phyloP scores from a whole-genome alignment of 2,113 vertebrate species.

The Callipepla squamata region DNA sequence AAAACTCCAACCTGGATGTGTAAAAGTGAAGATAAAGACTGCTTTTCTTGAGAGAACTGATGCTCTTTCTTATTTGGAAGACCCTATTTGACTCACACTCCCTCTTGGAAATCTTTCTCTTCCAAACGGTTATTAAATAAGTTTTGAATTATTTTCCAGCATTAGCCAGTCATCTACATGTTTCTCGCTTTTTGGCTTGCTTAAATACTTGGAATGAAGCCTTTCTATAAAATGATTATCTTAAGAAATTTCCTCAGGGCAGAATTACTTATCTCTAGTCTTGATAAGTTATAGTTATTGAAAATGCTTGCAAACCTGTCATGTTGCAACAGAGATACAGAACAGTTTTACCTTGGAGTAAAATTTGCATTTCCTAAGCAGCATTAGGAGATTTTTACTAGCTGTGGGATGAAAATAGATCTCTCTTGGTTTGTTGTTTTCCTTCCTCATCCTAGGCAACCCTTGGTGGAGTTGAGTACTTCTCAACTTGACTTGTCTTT shows the following conservation, averaged over 20 bases:
- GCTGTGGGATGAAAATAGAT: not conserved
- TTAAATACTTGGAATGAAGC: not conserved
- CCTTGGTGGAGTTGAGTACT: not conserved
- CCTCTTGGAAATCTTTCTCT: not conserved
- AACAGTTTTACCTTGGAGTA: not conserved
- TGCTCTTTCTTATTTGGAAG: not conserved
- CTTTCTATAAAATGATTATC: not conserved
- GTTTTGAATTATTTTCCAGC: not conserved
- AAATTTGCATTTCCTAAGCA: not conserved
- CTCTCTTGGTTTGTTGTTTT: not conserved
- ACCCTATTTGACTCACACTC: not conserved
- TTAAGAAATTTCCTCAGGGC: not conserved
- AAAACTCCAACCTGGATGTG: not conserved
- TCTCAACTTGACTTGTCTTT: not conserved
- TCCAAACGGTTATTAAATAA: not conserved
- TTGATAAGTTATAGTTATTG: not conserved
- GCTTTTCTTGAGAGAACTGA: not conserved
- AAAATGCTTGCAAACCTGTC: not conserved
- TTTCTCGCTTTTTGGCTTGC: not conserved
- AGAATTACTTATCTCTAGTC: not conserved
- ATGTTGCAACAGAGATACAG: not conserved
- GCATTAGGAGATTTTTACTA: not conserved
- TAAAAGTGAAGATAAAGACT: not conserved
- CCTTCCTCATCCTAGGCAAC: not conserved
- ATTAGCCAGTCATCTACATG: not conserved